Evolutionary conservation across 2,888 invertebrate genomes (phyloP).

Genomic region (Strigamia transsilvanica): DNA sequence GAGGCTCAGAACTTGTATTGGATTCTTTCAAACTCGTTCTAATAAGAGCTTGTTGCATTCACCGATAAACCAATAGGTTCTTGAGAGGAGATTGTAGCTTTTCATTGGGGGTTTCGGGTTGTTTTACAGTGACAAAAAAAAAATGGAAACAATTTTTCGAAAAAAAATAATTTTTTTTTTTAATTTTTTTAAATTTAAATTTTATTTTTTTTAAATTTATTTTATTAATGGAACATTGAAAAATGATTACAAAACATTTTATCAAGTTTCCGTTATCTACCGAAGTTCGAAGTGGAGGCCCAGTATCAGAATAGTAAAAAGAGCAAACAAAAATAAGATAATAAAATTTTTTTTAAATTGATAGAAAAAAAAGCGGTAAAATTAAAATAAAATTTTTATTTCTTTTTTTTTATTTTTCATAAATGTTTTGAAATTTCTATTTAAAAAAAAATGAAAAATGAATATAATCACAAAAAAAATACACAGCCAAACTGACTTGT

Average conservation of each 20-base stretch:
- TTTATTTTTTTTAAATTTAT: not conserved
- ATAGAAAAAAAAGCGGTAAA: not conserved
- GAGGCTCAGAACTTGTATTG: constrained; percentile 41
- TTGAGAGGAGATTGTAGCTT: constrained; percentile 6
- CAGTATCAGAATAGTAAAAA: not conserved
- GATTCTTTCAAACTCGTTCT: constrained; percentile 33
- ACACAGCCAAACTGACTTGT: not conserved
- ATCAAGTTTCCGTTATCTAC: not conserved
- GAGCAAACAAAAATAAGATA: not conserved
- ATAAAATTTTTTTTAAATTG: not conserved
- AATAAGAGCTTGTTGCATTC: constrained; percentile 34
- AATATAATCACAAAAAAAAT: not conserved
- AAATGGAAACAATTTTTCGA: not conserved
- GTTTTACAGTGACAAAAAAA: not conserved
- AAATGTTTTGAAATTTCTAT: not conserved
- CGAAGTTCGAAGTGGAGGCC: constrained; percentile 6
- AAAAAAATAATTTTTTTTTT: not conserved
- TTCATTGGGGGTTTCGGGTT: not conserved
- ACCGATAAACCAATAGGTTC: constrained; percentile 13
- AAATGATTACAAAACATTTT: not conserved
- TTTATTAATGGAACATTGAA: not conserved
- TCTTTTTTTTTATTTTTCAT: not conserved
- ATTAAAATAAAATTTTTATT: not conserved
- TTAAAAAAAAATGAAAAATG: not conserved
- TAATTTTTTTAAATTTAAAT: not conserved